A percentile compares a stretch with the other conserved stretches of the same genome.
These are phyloP conservation scores for Artemia franciscana DNA, from an alignment of 1,140 invertebrate species.

Conservation along the genomic window DNA sequence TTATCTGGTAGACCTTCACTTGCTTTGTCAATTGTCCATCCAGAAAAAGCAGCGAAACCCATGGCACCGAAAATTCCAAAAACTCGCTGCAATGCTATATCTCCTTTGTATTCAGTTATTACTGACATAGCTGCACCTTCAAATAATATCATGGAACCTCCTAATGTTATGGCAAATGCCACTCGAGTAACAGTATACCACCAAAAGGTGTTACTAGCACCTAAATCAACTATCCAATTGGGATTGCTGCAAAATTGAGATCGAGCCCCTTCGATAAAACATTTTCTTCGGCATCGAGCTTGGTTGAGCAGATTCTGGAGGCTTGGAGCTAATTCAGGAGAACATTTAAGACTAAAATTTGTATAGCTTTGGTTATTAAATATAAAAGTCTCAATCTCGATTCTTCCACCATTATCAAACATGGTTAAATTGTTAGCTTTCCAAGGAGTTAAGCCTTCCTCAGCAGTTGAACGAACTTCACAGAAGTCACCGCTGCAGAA, in stretches of 20 bases:
- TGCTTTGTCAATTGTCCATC: conserved; percentile 41
- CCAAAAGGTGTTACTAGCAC: conserved; percentile 45
- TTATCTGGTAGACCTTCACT: conserved; percentile 33
- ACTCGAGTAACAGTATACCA: conserved; percentile 43
- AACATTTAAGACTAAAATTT: neutral
- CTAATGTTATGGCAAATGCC: conserved; percentile 35
- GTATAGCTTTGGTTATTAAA: neutral
- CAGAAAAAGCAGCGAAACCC: conserved; percentile 50
- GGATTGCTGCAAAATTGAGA: conserved; percentile 9
- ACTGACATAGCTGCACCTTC: conserved; percentile 57
- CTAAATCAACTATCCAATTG: conserved; percentile 23
- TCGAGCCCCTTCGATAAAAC: neutral
- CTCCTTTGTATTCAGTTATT: conserved; percentile 44
- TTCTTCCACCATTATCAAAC: too few relatives aligned
- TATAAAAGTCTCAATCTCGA: neutral
- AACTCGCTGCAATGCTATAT: conserved; percentile 52
- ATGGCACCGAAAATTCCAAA: conserved; percentile 53
- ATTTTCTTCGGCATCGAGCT: neutral
- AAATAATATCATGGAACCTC: conserved; percentile 53
- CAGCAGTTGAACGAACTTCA: neutral
- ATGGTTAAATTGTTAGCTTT: neutral
- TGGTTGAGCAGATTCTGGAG: neutral
- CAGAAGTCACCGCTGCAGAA: neutral
- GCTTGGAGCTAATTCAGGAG: neutral
- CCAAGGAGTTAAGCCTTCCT: neutral